Base-by-base conservation (phyloP, 2,888 invertebrate species). In the Ferdinandea cuprea region DNA sequence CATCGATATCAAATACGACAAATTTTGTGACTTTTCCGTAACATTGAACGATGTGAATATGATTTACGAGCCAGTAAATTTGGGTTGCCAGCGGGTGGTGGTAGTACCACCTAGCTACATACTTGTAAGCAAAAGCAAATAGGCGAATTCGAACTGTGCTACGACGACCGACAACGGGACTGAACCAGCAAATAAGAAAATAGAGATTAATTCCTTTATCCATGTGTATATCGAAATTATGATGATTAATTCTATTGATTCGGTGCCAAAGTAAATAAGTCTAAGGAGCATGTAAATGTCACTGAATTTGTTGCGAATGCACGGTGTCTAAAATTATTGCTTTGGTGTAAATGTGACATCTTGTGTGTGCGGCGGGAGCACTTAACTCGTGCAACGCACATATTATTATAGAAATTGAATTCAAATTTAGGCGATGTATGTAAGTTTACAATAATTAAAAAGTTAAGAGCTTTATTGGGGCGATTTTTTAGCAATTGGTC, bases 1-100 rank as follows among this genome's bases (percentile, higher is more conserved):
- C 80, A 80, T 76, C 80, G 80, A 80, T 80, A 80, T 76, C 80
- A 68, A 69, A 69, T 69, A 80, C 76, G 80, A 80, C 80, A 80
- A 80, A 80, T 76, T 80, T 74, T 63, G 68, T 52, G 76, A 76
- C 63, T 80, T 66, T n/a, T 69, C 69, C 58, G 76, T 80, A 80
- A 80, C 80, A 76, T 80, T 80, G 80, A 69, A 76, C 68, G 69
- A 76, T 37, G 76, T 61, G 58, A 44, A 58, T 76, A 63, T 74
- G 80, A 80, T 80, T 80, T 80, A 76, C 76, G 80, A 80, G 68
- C 68, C 32, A 48, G 63, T 56, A 61, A 74, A 80, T 63, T 69
- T 74, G 37, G 79, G 42, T 63, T 80, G 68, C 61, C 46, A 54
- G 40, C 61, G 74, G 66, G 48, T 17, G 74, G 35, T 9, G 11